These are phyloP conservation scores for Drosophila virilis DNA, from an alignment of 1,140 invertebrate species.

Conservation along the genomic window DNA sequence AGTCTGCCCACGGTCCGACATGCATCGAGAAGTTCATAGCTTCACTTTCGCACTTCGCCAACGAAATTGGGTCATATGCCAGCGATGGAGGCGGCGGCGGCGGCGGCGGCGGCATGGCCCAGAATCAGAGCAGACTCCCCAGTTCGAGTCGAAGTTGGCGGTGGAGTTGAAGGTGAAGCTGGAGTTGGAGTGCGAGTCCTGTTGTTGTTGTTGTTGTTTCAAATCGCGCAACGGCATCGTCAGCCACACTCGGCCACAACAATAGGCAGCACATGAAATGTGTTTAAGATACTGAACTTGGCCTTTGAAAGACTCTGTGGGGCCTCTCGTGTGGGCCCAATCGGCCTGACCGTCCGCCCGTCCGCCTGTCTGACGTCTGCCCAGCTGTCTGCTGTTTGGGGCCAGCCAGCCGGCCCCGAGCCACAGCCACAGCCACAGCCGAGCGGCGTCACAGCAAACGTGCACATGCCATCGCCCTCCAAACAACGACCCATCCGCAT, in stretches of 20 bases:
- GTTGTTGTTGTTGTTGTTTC: constrained; percentile 39
- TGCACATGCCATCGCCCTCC: constrained; percentile 41
- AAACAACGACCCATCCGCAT: constrained; percentile 45
- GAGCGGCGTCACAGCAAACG: constrained; percentile 20
- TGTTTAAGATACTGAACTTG: constrained; percentile 81
- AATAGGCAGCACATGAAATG: constrained; percentile 69
- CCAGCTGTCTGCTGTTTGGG: constrained; percentile 16
- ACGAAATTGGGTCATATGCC: constrained; percentile 69
- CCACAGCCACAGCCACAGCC: constrained; percentile 1
- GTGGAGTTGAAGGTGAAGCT: neutral
- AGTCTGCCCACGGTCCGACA: neutral
- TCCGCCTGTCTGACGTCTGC: constrained; percentile 1
- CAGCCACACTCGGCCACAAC: constrained; percentile 51
- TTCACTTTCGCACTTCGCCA: constrained; percentile 61
- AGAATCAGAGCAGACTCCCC: constrained; percentile 36
- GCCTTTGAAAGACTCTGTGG: constrained; percentile 64
- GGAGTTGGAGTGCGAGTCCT: constrained; percentile 13
- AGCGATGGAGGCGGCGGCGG: constrained; percentile 11
- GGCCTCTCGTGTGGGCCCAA: constrained; percentile 17
- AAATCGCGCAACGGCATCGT: constrained; percentile 42
- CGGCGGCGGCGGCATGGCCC: constrained; percentile 33
- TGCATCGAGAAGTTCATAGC: constrained; percentile 27
- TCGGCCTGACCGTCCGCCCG: constrained; percentile 8
- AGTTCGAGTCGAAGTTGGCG: constrained; percentile 8
- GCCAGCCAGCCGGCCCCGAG: constrained; percentile 14